Percentiles rank a stretch among this genome's conserved stretches.
phyloP scores from a whole-genome alignment of 2,797 vertebrate species.

The Decapterus maruadsi region DNA sequence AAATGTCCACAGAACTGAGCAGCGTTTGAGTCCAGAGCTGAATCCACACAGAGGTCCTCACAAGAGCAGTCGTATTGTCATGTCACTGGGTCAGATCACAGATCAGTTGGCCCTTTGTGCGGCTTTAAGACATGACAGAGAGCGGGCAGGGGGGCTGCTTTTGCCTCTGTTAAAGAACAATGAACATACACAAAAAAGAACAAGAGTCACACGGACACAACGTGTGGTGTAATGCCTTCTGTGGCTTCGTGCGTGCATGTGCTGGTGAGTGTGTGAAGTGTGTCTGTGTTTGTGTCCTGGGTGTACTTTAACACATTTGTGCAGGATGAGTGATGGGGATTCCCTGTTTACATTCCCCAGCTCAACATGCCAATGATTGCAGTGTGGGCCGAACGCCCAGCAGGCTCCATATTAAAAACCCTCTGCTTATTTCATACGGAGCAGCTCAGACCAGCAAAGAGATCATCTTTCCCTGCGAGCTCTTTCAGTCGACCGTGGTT shows the following conservation, averaged over 20 bases:
- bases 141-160: not conserved
- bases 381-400: slow-evolving; percentile 55
- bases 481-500: slow-evolving; percentile 19
- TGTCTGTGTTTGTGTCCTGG: slow-evolving; percentile 43
- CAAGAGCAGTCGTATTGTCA: slow-evolving; percentile 50
- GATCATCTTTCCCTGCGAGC: slow-evolving; percentile 34
- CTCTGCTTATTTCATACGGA: slow-evolving; percentile 47
- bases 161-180: slow-evolving; percentile 44
- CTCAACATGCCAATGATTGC: slow-evolving; percentile 60
- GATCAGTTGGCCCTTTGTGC: slow-evolving; percentile 47
- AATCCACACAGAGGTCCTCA: slow-evolving; percentile 18
- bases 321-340: slow-evolving; percentile 79
- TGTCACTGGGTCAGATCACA: slow-evolving; percentile 18
- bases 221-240: slow-evolving; percentile 24
- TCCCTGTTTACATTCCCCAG: slow-evolving; percentile 82
- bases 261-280: slow-evolving; percentile 6
- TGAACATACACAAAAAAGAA: slow-evolving; percentile 9
- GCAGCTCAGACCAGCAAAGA: slow-evolving; percentile 31
- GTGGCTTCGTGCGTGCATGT: not conserved
- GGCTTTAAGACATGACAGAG: slow-evolving; percentile 30
- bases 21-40: slow-evolving; percentile 20
- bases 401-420: slow-evolving; percentile 57
- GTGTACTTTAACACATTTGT: slow-evolving; percentile 57
- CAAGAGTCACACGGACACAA: slow-evolving; percentile 21
- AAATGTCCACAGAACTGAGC: slow-evolving; percentile 38